phyloP scores from a whole-genome alignment of 2,888 invertebrate genomes.

The Julus scandinavius region DNA sequence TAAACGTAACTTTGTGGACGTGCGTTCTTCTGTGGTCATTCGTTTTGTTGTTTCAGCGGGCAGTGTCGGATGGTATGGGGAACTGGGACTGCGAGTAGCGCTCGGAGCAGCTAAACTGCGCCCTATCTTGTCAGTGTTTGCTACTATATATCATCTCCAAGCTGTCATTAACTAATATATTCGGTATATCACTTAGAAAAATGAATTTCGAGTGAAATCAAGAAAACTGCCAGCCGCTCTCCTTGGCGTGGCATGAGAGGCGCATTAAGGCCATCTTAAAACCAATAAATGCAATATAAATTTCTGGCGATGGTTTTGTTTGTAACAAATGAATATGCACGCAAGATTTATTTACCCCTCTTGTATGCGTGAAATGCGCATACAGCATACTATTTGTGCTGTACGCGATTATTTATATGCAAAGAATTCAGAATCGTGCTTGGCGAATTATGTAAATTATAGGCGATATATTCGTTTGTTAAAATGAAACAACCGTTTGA shows the following conservation, averaged over 20 bases:
- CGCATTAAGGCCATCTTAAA: too few species aligned
- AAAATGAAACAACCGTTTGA: too few species aligned
- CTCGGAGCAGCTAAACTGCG: neutral
- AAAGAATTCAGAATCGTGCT: too few species aligned
- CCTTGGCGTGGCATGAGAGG: neutral
- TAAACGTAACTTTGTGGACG: neutral
- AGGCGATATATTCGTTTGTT: too few species aligned
- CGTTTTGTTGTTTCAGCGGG: neutral
- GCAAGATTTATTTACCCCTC: too few species aligned
- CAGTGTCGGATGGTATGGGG: neutral
- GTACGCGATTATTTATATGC: too few species aligned
- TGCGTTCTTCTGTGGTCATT: neutral
- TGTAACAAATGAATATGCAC: too few species aligned
- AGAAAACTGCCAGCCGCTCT: neutral
- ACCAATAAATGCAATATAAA: too few species aligned
- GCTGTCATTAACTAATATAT: neutral
- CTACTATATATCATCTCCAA: neutral
- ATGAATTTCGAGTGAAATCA: neutral
- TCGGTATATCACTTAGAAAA: neutral
- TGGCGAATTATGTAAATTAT: too few species aligned
- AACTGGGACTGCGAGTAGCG: neutral
- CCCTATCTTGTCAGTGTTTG: neutral
- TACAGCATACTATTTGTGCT: too few species aligned
- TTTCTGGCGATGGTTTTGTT: too few species aligned
- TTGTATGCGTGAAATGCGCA: too few species aligned